A percentile compares a stretch with the other conserved stretches of the same genome.
Evolutionary conservation across 2,888 invertebrate genomes (phyloP).

Genomic region (Lysandra bellargus): DNA sequence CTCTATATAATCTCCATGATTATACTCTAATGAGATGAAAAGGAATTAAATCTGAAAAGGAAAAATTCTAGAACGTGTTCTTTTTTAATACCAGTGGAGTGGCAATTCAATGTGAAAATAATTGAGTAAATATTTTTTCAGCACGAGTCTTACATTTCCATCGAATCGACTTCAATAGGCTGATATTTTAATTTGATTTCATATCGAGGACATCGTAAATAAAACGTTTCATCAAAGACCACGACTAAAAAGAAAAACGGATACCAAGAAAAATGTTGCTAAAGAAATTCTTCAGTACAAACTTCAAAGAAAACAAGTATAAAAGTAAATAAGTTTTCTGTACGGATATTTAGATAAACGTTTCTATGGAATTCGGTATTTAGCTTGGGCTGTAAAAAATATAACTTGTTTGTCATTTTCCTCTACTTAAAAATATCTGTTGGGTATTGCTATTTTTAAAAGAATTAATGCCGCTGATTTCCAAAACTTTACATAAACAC

Average conservation of each 20-base stretch:
- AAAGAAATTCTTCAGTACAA: slow-evolving; percentile 17
- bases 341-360: not conserved
- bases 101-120: not conserved
- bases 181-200: slow-evolving; percentile 21
- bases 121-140: not conserved
- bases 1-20: too few species aligned
- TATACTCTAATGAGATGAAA: not conserved
- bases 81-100: not conserved
- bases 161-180: not conserved
- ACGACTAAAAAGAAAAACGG: not conserved
- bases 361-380: slow-evolving; percentile 14
- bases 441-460: too few species aligned
- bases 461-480: too few species aligned
- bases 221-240: slow-evolving; percentile 16
- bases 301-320: slow-evolving; percentile 16
- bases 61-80: not conserved
- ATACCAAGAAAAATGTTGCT: slow-evolving; percentile 25
- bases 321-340: slow-evolving; percentile 19
- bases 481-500: too few species aligned
- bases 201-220: slow-evolving; percentile 19
- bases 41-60: not conserved
- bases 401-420: not conserved
- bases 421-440: too few species aligned
- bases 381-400: not conserved
- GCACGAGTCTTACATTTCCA: not conserved